Evolutionary conservation across 2,113 vertebrate genomes (phyloP).

Genomic region (Petromus typicus): DNA sequence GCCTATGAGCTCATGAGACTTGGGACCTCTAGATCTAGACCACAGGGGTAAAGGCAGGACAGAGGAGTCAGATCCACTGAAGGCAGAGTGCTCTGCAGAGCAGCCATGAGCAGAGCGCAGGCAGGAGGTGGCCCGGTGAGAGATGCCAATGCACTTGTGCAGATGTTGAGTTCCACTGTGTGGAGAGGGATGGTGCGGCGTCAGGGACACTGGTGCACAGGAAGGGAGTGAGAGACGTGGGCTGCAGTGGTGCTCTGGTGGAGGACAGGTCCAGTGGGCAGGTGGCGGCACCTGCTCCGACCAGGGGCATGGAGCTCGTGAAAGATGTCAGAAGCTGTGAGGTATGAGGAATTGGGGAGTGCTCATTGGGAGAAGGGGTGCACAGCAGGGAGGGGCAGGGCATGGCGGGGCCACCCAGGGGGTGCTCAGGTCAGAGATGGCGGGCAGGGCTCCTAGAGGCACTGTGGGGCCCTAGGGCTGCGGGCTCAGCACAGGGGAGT

Average conservation of each 20-base stretch:
- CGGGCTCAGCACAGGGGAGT: accelerated
- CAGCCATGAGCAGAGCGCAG: too few species aligned
- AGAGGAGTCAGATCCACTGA: background rate
- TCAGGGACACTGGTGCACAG: background rate
- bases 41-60: background rate
- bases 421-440: background rate
- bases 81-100: background rate
- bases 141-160: background rate
- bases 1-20: background rate
- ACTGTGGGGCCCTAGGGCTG: background rate
- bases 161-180: background rate
- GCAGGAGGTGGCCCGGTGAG: background rate
- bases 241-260: background rate
- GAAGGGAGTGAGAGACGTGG: accelerated
- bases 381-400: background rate
- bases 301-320: accelerated
- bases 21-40: background rate
- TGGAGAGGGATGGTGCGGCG: background rate
- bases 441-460: background rate
- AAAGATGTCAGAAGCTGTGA: too few species aligned
- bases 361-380: background rate
- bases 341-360: background rate
- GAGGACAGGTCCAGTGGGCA: background rate
- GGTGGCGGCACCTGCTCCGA: background rate
- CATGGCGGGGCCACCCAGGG: too few species aligned